Conservation (phyloP, 2,888 invertebrate species). For the Rhorus exstirpatorius region DNA sequence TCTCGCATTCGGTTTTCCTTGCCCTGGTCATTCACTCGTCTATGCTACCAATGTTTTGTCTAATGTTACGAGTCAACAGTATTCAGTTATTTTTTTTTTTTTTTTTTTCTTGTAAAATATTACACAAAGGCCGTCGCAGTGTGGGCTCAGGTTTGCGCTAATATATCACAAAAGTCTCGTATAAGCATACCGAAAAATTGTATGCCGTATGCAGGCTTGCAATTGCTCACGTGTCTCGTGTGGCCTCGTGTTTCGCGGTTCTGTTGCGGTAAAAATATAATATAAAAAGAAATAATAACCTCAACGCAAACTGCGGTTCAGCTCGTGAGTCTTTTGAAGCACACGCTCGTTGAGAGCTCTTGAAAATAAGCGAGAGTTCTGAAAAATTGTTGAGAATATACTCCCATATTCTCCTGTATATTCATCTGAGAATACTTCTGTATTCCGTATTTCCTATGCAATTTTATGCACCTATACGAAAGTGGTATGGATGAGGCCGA, state of each 20-base stretch:
- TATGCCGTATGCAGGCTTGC: conserved; percentile 41
- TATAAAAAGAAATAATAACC: conserved; percentile 37
- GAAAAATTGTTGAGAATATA: conserved; percentile 1
- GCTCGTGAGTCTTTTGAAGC: conserved; percentile 28
- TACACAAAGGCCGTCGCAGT: no score
- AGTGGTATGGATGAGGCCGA: no score
- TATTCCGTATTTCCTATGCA: no score
- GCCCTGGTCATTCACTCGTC: background rate
- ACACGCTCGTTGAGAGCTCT: conserved; percentile 27
- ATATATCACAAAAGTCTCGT: no score
- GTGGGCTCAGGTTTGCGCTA: no score
- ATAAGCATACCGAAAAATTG: conserved; percentile 24
- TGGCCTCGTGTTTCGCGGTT: conserved; percentile 49
- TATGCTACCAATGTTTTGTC: no score
- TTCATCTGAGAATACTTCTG: background rate
- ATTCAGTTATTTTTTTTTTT: no score
- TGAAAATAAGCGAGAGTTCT: conserved; percentile 4
- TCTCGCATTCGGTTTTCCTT: background rate
- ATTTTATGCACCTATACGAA: no score
- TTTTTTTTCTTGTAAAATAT: no score
- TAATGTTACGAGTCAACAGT: no score
- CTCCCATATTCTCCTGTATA: no score
- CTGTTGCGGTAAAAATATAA: conserved; percentile 41
- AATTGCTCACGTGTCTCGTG: conserved; percentile 43
- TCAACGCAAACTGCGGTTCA: conserved; percentile 20